Conservation (phyloP, 2,113 vertebrate genomes). For the Anolis carolinensis region DNA sequence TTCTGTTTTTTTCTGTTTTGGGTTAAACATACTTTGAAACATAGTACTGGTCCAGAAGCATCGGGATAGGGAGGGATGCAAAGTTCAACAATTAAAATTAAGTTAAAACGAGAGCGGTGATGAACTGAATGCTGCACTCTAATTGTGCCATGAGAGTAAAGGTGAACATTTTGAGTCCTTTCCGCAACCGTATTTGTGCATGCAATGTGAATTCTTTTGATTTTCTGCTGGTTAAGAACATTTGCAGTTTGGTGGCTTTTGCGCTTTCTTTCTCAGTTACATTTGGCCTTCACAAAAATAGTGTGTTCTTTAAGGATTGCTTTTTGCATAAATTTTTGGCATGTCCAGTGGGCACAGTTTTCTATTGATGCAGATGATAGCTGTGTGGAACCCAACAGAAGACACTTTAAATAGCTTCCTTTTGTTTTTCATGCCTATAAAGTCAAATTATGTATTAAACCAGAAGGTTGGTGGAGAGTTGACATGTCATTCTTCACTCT, state of each 20-base stretch:
- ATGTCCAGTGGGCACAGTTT: slow-evolving; percentile 62
- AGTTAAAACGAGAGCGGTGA: slow-evolving; percentile 17
- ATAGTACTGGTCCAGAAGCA: neutral
- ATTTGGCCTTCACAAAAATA: slow-evolving; percentile 44
- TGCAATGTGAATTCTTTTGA: slow-evolving; percentile 36
- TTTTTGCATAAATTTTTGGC: slow-evolving; percentile 23
- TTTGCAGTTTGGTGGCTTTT: slow-evolving; percentile 19
- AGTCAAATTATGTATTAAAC: neutral
- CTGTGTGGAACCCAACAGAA: slow-evolving; percentile 55
- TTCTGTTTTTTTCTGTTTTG: slow-evolving; percentile 32
- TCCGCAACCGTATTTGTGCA: slow-evolving; percentile 52
- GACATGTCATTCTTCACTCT: neutral
- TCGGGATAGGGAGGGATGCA: slow-evolving; percentile 28
- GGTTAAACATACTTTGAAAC: slow-evolving; percentile 2
- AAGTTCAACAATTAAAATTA: slow-evolving; percentile 37
- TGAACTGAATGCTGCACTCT: neutral
- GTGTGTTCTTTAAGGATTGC: slow-evolving; percentile 47
- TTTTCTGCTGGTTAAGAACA: neutral
- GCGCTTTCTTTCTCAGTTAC: slow-evolving; percentile 45
- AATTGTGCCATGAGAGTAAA: slow-evolving; percentile 57
- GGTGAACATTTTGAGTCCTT: slow-evolving; percentile 58
- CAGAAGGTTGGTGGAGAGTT: neutral
- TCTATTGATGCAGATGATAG: slow-evolving; percentile 58
- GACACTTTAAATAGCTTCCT: slow-evolving; percentile 56
- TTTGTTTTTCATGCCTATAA: neutral